Evolutionary conservation across 2,888 invertebrate species (phyloP).

Genomic region (Pherbina coryleti): DNA sequence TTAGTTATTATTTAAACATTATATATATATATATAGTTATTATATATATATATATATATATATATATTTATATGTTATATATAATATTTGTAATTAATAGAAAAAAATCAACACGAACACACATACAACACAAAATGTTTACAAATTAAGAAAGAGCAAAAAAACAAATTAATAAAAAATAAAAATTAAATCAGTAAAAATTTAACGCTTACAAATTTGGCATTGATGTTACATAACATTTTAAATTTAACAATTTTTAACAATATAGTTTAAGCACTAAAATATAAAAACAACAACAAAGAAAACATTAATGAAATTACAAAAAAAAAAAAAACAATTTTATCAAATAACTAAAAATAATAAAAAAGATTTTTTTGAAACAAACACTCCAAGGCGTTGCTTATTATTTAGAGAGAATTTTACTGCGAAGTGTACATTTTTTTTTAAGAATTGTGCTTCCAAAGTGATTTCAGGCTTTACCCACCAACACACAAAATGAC

Average conservation of each 20-base stretch:
- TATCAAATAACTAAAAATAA: conserved; percentile 34
- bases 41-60: conserved; percentile 21
- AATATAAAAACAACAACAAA: conserved; percentile 31
- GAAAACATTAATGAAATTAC: conserved; percentile 49
- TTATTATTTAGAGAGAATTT: conserved; percentile 34
- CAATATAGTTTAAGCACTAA: conserved; percentile 14
- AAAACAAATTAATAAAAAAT: conserved; percentile 25
- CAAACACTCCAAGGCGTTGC: conserved; percentile 46
- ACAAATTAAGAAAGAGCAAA: conserved; percentile 24
- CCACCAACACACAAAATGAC: background rate
- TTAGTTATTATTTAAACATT: conserved; percentile 19
- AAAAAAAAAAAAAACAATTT: conserved; percentile 38
- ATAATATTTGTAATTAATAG: conserved; percentile 33
- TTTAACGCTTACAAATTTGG: background rate
- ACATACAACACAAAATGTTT: conserved; percentile 9
- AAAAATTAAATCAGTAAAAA: conserved; percentile 19
- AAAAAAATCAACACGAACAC: conserved; percentile 29
- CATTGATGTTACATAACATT: no score
- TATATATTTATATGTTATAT: conserved; percentile 23
- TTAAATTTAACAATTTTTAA: background rate
- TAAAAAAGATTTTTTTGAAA: conserved; percentile 41
- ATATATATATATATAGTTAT: conserved; percentile 22
- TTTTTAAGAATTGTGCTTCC: conserved; percentile 67
- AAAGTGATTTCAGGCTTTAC: conserved; percentile 45
- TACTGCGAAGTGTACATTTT: conserved; percentile 38